Base-by-base conservation (phyloP, 23 tunicate species). In the Aplidium turbinatum region DNA sequence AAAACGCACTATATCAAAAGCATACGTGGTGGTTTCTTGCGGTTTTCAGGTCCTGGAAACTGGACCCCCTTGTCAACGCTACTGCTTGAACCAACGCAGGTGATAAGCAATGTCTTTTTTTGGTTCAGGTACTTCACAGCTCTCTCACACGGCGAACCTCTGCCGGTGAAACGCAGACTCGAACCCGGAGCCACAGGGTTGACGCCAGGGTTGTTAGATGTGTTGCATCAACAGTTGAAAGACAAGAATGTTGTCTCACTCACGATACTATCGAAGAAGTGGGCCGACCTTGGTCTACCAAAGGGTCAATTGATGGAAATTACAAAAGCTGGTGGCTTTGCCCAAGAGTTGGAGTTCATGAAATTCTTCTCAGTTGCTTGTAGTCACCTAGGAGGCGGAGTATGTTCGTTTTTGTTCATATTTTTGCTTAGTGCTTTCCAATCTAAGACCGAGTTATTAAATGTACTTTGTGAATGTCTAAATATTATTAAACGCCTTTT, bases 311-410 rank as follows among this genome's bases (percentile, higher is more conserved):
- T 92, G 30, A 58, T 35, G 68, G 98, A 92, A 35, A 83, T 92
- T 13, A 50, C 73, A 18, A 28, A 35, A n/a, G 81, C 85, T n/a
- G 98, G 98, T 25, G 74, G 79, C 30, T 92, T 92, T 67, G 86
- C 82, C 3, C 87, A 92, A 6, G 90, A 79, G 50, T 53, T 92
- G 33, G 90, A 92, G 67, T 85, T 84, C 32, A 57, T 72, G 51
- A 78, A 92, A 30, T 92, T 92, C 33, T 78, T 84, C 35, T 86
- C 90, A n/a, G 98, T 92, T 25, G 81, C 98, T 0, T 92, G 98
- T 82, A 79, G 85, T 63, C 98, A 92, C 42, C 62, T 92, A 24
- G 98, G 98, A 47, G 91, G 91, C 3, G 65, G 78, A 47, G 87
- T 81, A 67, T 35, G 79, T 73, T 38, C 11, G 63, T 16, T 38